phyloP scores from a whole-genome alignment of 2,113 vertebrate species.

The Oryzias melastigma region DNA sequence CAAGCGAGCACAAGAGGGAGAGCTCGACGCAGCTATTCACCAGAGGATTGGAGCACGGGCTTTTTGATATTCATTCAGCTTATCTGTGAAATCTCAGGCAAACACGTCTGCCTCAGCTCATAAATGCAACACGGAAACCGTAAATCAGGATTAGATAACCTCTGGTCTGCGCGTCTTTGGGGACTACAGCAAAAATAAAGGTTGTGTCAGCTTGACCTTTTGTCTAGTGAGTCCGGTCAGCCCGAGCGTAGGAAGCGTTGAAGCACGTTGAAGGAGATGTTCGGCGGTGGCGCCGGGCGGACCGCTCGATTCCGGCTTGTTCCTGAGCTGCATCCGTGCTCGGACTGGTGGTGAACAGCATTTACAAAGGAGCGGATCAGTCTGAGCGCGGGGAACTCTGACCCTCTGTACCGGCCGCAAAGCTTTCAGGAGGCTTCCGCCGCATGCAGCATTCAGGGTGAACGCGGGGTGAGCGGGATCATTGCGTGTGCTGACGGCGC shows the following conservation, averaged over 20 bases:
- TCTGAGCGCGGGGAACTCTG: conserved; percentile 35
- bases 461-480: conserved; percentile 18
- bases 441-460: conserved; percentile 50
- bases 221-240: conserved; percentile 25
- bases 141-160: conserved; percentile 52
- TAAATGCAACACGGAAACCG: conserved; percentile 52
- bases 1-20: neutral
- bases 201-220: conserved; percentile 51
- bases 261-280: neutral
- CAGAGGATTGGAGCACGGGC: conserved; percentile 40
- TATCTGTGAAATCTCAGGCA: conserved; percentile 49
- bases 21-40: conserved; percentile 28
- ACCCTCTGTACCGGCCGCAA: conserved; percentile 36
- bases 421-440: conserved; percentile 21
- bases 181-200: conserved; percentile 40
- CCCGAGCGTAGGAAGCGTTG: conserved; percentile 1
- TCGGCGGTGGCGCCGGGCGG: conserved; percentile 4
- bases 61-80: conserved; percentile 53
- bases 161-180: conserved; percentile 15
- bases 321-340: conserved; percentile 31
- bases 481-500: conserved; percentile 15
- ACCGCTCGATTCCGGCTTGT: conserved; percentile 32
- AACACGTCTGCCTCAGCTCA: conserved; percentile 44
- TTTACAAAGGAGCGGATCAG: conserved; percentile 43
- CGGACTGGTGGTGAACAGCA: conserved; percentile 24